These are phyloP conservation scores for Stenodema calcarata DNA, from an alignment of 2,888 invertebrate species.

Conservation along the genomic window DNA sequence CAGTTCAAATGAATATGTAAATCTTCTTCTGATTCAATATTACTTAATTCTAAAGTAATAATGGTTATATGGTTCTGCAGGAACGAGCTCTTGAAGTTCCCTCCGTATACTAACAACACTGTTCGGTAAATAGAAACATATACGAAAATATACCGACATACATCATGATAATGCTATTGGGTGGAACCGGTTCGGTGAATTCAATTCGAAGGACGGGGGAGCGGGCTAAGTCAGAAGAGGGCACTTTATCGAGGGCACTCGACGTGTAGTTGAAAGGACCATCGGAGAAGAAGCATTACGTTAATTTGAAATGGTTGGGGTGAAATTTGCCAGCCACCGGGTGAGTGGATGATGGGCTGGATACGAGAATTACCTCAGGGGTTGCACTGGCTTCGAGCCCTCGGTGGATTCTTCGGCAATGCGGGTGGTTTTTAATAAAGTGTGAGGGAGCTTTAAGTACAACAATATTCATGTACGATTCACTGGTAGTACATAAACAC, in stretches of 20 bases:
- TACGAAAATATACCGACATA: not conserved
- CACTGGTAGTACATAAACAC: too few species aligned
- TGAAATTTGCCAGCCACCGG: not conserved
- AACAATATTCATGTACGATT: too few species aligned
- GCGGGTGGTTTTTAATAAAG: too few species aligned
- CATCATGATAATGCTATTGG: not conserved
- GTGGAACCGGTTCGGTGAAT: not conserved
- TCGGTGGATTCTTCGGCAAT: not conserved
- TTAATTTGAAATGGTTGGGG: conserved; percentile 3
- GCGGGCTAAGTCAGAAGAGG: not conserved
- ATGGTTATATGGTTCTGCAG: too few species aligned
- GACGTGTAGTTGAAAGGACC: not conserved
- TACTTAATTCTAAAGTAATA: too few species aligned
- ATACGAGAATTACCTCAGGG: not conserved
- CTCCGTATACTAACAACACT: not conserved
- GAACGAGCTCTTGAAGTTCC: too few species aligned
- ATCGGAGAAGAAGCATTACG: not conserved
- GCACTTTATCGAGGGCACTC: conserved; percentile 11
- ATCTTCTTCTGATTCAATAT: too few species aligned
- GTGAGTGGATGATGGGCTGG: not conserved
- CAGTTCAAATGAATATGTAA: too few species aligned
- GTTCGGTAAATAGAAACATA: not conserved
- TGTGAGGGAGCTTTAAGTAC: too few species aligned
- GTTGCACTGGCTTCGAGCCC: not conserved
- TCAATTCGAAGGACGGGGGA: not conserved